Conservation (phyloP, 2,888 invertebrate species). For the Acanthosepion pharaonis region DNA sequence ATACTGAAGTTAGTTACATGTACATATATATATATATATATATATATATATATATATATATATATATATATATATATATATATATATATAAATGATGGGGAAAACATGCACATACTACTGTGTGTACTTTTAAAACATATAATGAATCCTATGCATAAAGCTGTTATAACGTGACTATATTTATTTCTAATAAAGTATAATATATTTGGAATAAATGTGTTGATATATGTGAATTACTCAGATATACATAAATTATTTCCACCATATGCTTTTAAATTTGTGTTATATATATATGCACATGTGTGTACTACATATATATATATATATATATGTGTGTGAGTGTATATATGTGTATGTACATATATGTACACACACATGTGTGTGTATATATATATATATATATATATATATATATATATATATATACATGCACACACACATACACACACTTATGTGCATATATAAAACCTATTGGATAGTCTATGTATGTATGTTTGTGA, state of each 20-base stretch:
- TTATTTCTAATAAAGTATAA: not conserved
- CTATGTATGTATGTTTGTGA: not conserved
- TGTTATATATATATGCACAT: not conserved
- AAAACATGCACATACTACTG: no score
- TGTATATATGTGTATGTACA: not conserved
- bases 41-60: not conserved
- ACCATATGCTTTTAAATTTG: no score
- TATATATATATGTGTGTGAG: not conserved
- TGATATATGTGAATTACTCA: not conserved
- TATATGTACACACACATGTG: not conserved
- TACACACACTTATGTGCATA: not conserved
- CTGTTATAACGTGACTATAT: no score
- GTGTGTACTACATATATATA: no score
- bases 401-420: not conserved
- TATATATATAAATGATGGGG: not conserved
- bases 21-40: not conserved
- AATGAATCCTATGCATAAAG: no score
- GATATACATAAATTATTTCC: not conserved
- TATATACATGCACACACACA: not conserved
- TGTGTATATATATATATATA: no score
- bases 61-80: not conserved
- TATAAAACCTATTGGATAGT: no score
- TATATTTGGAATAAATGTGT: not conserved
- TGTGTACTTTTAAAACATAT: not conserved
- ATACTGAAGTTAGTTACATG: not conserved